A percentile compares a stretch with the other conserved stretches of the same genome.
These are phyloP conservation scores for Gambusia affinis DNA, from an alignment of 2,113 vertebrate species.

Conservation along the genomic window DNA sequence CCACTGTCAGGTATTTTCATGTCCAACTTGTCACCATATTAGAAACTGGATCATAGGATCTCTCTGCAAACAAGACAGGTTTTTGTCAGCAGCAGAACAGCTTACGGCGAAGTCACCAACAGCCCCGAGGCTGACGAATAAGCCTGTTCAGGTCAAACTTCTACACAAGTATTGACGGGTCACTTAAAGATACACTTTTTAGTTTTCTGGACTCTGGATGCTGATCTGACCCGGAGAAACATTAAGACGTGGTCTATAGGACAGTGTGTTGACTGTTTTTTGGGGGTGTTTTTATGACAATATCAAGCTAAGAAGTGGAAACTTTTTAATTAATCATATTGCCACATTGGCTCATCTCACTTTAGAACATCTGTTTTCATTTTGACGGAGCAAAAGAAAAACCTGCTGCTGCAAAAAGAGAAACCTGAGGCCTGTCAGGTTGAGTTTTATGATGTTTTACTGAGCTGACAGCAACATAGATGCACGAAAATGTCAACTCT, in stretches of 20 bases:
- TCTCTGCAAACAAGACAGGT: slow-evolving; percentile 17
- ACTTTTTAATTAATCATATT: slow-evolving; percentile 5
- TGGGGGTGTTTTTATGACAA: neutral
- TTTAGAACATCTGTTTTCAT: slow-evolving; percentile 1
- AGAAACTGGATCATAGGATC: slow-evolving; percentile 48
- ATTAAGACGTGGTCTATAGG: slow-evolving; percentile 22
- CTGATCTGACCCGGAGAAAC: slow-evolving; percentile 6
- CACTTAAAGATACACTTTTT: slow-evolving; percentile 46
- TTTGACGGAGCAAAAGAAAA: neutral
- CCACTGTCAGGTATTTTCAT: slow-evolving; percentile 23
- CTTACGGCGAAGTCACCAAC: slow-evolving; percentile 29
- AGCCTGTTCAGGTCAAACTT: slow-evolving; percentile 33
- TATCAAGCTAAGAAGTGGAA: neutral
- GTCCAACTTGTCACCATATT: slow-evolving; percentile 45
- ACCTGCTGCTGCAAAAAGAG: slow-evolving; percentile 10
- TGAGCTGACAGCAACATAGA: slow-evolving; percentile 38
- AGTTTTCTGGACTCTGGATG: slow-evolving; percentile 21
- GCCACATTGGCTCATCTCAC: slow-evolving; percentile 8
- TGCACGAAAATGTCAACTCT: slow-evolving; percentile 47
- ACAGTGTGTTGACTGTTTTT: slow-evolving; percentile 3
- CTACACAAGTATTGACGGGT: slow-evolving; percentile 15
- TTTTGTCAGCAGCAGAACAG: slow-evolving; percentile 46
- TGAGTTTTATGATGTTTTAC: slow-evolving; percentile 28
- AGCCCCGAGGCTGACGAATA: slow-evolving; percentile 13
- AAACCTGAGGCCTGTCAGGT: slow-evolving; percentile 40